Evolutionary conservation across 2,797 vertebrate species (phyloP).

Genomic region (Channallabes apus): DNA sequence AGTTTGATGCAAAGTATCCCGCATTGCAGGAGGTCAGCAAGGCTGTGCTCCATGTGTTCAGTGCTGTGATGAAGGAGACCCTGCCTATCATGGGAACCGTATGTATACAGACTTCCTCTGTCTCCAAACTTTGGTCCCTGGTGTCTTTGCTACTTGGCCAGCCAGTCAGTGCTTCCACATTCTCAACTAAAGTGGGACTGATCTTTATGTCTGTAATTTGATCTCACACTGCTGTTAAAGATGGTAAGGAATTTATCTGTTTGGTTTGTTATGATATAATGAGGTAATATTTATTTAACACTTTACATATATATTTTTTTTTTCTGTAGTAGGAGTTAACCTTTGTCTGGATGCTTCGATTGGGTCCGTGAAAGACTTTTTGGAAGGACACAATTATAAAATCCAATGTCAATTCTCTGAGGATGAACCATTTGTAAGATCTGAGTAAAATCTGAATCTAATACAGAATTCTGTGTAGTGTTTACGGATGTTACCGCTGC

Average conservation of each 20-base stretch:
- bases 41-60: slow-evolving; percentile 73
- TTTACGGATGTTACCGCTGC: not conserved
- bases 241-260: not conserved
- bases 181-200: not conserved
- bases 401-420: not conserved
- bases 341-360: not conserved
- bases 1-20: slow-evolving; percentile 18
- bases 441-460: not conserved
- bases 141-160: slow-evolving; percentile 18
- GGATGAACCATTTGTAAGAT: not conserved
- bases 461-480: not conserved
- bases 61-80: slow-evolving; percentile 21
- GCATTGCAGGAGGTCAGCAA: slow-evolving; percentile 70
- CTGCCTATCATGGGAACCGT: slow-evolving; percentile 21
- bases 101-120: slow-evolving; percentile 62
- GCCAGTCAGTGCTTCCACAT: slow-evolving; percentile 11
- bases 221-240: slow-evolving; percentile 51
- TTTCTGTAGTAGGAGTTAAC: not conserved
- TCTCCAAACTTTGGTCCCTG: slow-evolving; percentile 60
- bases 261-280: not conserved
- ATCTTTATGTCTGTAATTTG: slow-evolving; percentile 63
- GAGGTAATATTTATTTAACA: not conserved
- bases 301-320: too few species aligned
- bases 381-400: not conserved
- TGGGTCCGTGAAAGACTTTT: not conserved